Evolutionary conservation across 2,888 invertebrate species (phyloP).

Genomic region (Autographa gamma): DNA sequence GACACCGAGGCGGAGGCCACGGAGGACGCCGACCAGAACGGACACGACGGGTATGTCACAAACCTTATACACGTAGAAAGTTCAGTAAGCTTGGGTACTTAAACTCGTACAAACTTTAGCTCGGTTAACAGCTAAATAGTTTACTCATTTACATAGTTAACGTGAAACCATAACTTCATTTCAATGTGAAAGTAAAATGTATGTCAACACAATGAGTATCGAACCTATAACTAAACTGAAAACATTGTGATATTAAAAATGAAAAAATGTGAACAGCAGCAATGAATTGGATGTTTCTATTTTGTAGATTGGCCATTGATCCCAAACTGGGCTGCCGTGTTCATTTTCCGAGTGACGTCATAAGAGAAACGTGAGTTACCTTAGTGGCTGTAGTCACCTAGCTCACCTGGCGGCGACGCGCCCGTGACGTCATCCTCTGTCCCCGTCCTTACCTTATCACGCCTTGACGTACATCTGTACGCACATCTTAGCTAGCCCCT

Average conservation of each 20-base stretch:
- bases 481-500: conserved; percentile 44
- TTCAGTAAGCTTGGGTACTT: conserved; percentile 37
- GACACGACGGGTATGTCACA: conserved; percentile 78
- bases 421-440: conserved; percentile 72
- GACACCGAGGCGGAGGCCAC: conserved; percentile 67
- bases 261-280: conserved; percentile 47
- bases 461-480: conserved; percentile 34
- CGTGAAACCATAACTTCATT: conserved; percentile 25
- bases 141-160: conserved; percentile 24
- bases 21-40: conserved; percentile 70
- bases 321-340: conserved; percentile 88
- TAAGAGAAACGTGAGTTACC: conserved; percentile 86
- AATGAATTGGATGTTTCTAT: conserved; percentile 82
- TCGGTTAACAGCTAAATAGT: conserved; percentile 30
- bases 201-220: background rate
- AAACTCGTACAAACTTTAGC: conserved; percentile 17
- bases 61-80: conserved; percentile 26
- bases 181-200: conserved; percentile 10
- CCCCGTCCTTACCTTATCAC: conserved; percentile 57
- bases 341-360: conserved; percentile 88
- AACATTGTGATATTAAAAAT: background rate
- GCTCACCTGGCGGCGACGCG: conserved; percentile 67
- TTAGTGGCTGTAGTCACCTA: conserved; percentile 53
- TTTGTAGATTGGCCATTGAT: conserved; percentile 89
- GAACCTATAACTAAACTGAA: conserved; percentile 9